These are phyloP conservation scores for Bibio marci DNA, from an alignment of 2,888 invertebrate species.

Conservation along the genomic window DNA sequence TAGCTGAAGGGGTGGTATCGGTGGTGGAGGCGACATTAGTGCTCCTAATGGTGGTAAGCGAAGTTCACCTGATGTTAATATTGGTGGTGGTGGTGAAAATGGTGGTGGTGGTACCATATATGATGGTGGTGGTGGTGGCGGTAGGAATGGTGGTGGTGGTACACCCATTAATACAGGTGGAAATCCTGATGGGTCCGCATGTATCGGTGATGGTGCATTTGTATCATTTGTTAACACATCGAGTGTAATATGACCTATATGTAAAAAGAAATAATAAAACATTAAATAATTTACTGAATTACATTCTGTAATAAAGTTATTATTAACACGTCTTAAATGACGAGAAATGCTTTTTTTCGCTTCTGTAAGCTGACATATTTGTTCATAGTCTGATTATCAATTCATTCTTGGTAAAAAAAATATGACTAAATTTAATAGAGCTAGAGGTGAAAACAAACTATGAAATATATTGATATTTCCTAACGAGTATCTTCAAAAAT, in stretches of 20 bases:
- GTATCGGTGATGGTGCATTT: constrained; percentile 23
- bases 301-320: no score
- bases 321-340: neutral
- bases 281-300: neutral
- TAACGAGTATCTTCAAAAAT: no score
- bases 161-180: constrained; percentile 28
- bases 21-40: constrained; percentile 35
- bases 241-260: constrained; percentile 3
- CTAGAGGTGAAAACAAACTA: no score
- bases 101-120: constrained; percentile 44
- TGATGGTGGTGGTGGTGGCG: constrained; percentile 40
- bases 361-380: no score
- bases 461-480: no score
- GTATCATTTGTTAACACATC: constrained; percentile 13
- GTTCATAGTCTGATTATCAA: no score
- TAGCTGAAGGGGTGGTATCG: constrained; percentile 1
- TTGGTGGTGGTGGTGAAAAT: constrained; percentile 36
- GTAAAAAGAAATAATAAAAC: constrained; percentile 4
- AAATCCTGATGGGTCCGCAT: constrained; percentile 23
- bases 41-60: constrained; percentile 33
- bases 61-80: constrained; percentile 35
- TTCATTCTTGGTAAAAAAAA: no score
- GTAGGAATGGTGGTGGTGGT: constrained; percentile 34
- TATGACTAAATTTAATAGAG: no score
- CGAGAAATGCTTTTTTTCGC: no score